phyloP scores from a whole-genome alignment of 2,113 vertebrate species.

The Ornithorhynchus anatinus region DNA sequence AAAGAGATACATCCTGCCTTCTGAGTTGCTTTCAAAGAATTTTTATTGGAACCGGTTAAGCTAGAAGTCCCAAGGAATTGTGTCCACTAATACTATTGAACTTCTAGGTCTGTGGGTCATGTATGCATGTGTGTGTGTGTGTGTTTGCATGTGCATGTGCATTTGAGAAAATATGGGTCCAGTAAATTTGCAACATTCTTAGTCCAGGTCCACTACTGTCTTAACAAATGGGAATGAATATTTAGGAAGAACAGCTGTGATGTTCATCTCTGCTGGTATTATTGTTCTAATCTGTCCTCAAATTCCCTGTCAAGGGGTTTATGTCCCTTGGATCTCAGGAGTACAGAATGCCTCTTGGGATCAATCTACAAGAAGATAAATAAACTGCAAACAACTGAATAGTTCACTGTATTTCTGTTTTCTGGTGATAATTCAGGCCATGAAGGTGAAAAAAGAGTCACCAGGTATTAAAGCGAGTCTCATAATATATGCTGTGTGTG shows the following conservation, averaged over 20 bases:
- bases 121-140: slow-evolving; percentile 66
- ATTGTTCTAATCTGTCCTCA: slow-evolving; percentile 65
- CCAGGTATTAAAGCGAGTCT: not conserved
- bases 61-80: slow-evolving; percentile 64
- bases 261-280: slow-evolving; percentile 66
- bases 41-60: slow-evolving; percentile 69
- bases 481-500: not conserved
- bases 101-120: slow-evolving; percentile 69
- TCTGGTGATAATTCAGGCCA: not conserved
- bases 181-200: slow-evolving; percentile 28
- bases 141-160: too few species aligned
- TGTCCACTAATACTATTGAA: slow-evolving; percentile 67
- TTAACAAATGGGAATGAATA: slow-evolving; percentile 66
- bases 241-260: slow-evolving; percentile 65
- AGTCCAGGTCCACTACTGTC: slow-evolving; percentile 56
- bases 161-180: slow-evolving; percentile 48
- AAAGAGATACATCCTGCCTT: slow-evolving; percentile 55
- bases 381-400: slow-evolving; percentile 31
- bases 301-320: slow-evolving; percentile 62
- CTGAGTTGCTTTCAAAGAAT: slow-evolving; percentile 71
- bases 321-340: slow-evolving; percentile 44
- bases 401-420: not conserved
- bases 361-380: slow-evolving; percentile 60
- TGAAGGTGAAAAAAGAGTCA: slow-evolving; percentile 1
- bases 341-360: slow-evolving; percentile 26